Base-by-base conservation (phyloP, 2,113 vertebrate genomes). In the Perca fluviatilis region DNA sequence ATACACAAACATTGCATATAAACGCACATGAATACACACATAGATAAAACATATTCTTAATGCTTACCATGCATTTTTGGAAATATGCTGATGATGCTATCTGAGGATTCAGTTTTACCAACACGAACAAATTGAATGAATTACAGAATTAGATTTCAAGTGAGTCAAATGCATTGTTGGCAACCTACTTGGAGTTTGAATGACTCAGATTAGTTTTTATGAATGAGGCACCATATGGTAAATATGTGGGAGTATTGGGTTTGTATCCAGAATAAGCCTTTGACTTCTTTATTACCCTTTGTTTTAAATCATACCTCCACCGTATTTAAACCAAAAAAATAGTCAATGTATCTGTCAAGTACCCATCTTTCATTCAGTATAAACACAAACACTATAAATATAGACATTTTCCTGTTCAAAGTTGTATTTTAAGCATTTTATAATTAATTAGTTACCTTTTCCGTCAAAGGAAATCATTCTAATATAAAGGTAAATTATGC, bases 1-100 rank as follows among this genome's bases (percentile, higher is more conserved):
- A 79, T 16, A 53, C 70, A 78, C 60, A 89, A 47, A 80, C 14
- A 72, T 64, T 12, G 49, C 36, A 85, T 0, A 36, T n/a, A 9
- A 40, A 56, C 33, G n/a, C 3, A 19, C 16, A 33, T 33, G 2
- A n/a, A 46, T 36, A 81, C 43, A 57, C 40, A 75, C 10, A 54
- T 6, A 56, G 5, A 64, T 23, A 71, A 54, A 66, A 58, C 5
- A 81, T 6, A 46, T 47, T 73, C 58, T 27, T 74, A 64, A 50
- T 60, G 40, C 56, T 15, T 25, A 62, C 74, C 7, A 43, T 6
- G 66, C 3, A 46, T 73, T 54, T 78, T 60, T 46, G 0, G 0
- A 73, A 62, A 74, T 6, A 62, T 43, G 30, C 16, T 51, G 9
- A 40, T 51, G 9, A 40, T 54, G 51, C 47, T 49, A 19, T 63